phyloP scores from a whole-genome alignment of 1,140 invertebrate species.

The Gonatopus flavifemur region DNA sequence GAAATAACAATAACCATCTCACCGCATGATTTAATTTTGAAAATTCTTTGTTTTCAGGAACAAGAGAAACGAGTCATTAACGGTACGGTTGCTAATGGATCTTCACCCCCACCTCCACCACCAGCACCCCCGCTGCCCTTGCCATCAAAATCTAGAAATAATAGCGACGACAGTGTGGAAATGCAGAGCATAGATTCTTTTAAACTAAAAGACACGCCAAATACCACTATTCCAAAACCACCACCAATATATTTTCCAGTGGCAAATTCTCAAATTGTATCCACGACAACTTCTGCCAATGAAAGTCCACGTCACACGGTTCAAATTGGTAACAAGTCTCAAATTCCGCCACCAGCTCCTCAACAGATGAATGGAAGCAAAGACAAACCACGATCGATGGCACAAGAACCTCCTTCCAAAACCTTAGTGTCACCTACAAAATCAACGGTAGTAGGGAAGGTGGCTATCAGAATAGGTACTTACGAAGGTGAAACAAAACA shows the following conservation, averaged over 20 bases:
- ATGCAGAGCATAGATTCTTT: conserved; percentile 74
- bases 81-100: conserved; percentile 19
- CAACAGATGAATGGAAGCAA: conserved; percentile 18
- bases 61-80: conserved; percentile 37
- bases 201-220: conserved; percentile 65
- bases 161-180: conserved; percentile 61
- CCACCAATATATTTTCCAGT: conserved; percentile 67
- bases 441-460: conserved; percentile 31
- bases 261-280: conserved; percentile 10
- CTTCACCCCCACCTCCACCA: conserved; percentile 26
- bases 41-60: no score
- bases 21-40: no score
- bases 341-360: no score
- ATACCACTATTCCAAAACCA: conserved; percentile 62
- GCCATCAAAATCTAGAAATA: conserved; percentile 23
- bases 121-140: conserved; percentile 36
- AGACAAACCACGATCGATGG: conserved; percentile 16
- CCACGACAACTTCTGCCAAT: conserved; percentile 23
- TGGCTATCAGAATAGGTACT: conserved; percentile 51
- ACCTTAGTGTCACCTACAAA: conserved; percentile 8
- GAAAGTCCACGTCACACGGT: conserved; percentile 27
- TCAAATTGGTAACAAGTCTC: conserved; percentile 18
- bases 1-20: not conserved
- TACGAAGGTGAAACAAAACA: conserved; percentile 61
- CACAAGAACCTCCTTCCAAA: conserved; percentile 2